These are phyloP conservation scores for Ochlodes sylvanus DNA, from an alignment of 2,888 invertebrate genomes.

Conservation along the genomic window DNA sequence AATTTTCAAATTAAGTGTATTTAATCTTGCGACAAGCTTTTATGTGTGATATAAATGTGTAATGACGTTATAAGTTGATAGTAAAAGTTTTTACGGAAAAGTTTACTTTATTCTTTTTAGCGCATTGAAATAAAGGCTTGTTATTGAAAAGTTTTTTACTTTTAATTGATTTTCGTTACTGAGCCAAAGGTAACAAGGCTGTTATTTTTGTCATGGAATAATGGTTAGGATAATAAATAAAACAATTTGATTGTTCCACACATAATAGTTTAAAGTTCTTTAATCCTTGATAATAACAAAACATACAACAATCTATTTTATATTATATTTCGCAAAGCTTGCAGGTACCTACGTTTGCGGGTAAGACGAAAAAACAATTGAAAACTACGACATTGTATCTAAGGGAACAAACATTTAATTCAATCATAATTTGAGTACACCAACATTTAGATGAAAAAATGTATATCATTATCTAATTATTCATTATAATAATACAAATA, in stretches of 20 bases:
- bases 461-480: slow-evolving; percentile 11
- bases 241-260: slow-evolving; percentile 33
- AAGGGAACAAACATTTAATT: slow-evolving; percentile 42
- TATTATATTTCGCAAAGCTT: slow-evolving; percentile 56
- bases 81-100: too few species aligned
- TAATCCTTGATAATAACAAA: slow-evolving; percentile 50
- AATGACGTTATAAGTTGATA: too few species aligned
- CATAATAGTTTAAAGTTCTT: slow-evolving; percentile 45
- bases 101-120: too few species aligned
- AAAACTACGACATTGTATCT: slow-evolving; percentile 44
- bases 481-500: too few species aligned
- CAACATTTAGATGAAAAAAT: slow-evolving; percentile 25
- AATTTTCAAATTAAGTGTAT: too few species aligned
- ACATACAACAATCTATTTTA: slow-evolving; percentile 45
- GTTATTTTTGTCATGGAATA: too few species aligned
- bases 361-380: slow-evolving; percentile 42
- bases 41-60: too few species aligned
- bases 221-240: slow-evolving; percentile 4
- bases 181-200: too few species aligned
- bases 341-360: slow-evolving; percentile 42
- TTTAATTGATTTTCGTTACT: too few species aligned
- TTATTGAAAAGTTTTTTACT: too few species aligned
- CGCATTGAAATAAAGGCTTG: too few species aligned
- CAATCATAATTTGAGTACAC: slow-evolving; percentile 27
- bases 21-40: too few species aligned